Base-by-base conservation (phyloP, 2,888 invertebrate genomes). In the Tribolium freemani region DNA sequence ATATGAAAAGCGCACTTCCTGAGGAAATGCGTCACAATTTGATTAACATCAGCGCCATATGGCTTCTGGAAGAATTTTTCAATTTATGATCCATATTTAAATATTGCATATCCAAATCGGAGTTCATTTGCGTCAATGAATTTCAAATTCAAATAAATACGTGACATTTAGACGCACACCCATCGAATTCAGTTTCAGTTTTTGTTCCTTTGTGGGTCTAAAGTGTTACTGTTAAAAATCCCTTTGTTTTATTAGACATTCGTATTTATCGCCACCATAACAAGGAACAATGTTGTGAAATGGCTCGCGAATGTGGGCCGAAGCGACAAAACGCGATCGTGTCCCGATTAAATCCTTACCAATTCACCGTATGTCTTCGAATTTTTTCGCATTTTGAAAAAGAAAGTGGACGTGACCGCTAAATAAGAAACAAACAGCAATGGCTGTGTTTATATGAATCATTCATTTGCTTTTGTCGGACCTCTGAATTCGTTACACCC, bases 401-500 rank as follows among this genome's bases (percentile, higher is more conserved):
- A 54, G 26, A 21, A 57, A 13, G 13, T 57, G 38, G 9, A 16
- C 16, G 16, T 16, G 16, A 16, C 16, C 16, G 16, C 16, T 16
- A 16, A 16, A 16, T 16, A 16, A 56, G 30, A 56, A 56, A 13
- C 10, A 46, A 60, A 46, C n/a, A 13, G 45, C 63, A 26, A 26
- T 53, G 64, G 64, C 16, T 45, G 11, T 11, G 63, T 63, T 63
- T 38, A 44, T 20, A 53, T 64, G 53, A 64, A 54, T 64, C 53
- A 64, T 64, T 64, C 64, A 64, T 64, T 54, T 16, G 63, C 51
- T 61, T 61, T 63, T 50, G 63, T 50, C 46, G 54, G 48, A 20
- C 11, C 48, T 21, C 50, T 50, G 50, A 63, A 63, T 63, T 63
- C 63, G 63, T 63, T 63, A 26, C 13, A 54, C 54, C 31, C 54